phyloP scores from a whole-genome alignment of 2,797 vertebrate genomes.

The Microhierax caerulescens region DNA sequence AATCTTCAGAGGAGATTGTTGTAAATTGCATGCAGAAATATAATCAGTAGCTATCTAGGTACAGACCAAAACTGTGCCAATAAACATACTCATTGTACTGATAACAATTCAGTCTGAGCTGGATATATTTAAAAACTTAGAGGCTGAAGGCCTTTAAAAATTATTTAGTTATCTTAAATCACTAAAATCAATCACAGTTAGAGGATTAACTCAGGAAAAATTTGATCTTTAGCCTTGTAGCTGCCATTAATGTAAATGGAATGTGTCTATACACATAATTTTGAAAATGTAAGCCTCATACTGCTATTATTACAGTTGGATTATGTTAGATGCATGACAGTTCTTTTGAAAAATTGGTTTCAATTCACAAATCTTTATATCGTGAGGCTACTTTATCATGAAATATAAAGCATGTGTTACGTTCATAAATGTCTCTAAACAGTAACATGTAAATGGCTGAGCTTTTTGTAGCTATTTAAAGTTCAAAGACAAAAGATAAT shows the following conservation, averaged over 20 bases:
- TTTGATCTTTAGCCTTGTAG: conserved; percentile 8
- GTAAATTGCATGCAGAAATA: neutral
- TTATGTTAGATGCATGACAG: neutral
- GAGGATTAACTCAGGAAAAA: neutral
- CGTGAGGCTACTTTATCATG: neutral
- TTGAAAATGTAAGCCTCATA: conserved; percentile 15
- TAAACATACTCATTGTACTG: neutral
- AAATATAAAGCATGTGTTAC: neutral
- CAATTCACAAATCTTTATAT: conserved; percentile 10
- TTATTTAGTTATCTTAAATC: neutral
- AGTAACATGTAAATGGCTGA: neutral
- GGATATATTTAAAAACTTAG: neutral
- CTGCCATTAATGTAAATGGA: conserved; percentile 22
- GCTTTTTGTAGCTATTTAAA: neutral
- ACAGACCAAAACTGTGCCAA: conserved; percentile 6
- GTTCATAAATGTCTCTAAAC: neutral
- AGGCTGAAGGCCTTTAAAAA: neutral
- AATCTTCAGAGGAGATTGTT: neutral
- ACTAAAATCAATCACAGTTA: neutral
- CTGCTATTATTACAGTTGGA: neutral
- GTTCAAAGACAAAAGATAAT: neutral
- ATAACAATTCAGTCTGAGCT: conserved; percentile 6
- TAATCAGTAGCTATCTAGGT: neutral
- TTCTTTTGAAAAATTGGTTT: conserved; percentile 23
- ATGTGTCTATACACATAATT: neutral